These are phyloP conservation scores for Sebastes cheni DNA, from an alignment of 2,797 vertebrate species.

Conservation along the genomic window DNA sequence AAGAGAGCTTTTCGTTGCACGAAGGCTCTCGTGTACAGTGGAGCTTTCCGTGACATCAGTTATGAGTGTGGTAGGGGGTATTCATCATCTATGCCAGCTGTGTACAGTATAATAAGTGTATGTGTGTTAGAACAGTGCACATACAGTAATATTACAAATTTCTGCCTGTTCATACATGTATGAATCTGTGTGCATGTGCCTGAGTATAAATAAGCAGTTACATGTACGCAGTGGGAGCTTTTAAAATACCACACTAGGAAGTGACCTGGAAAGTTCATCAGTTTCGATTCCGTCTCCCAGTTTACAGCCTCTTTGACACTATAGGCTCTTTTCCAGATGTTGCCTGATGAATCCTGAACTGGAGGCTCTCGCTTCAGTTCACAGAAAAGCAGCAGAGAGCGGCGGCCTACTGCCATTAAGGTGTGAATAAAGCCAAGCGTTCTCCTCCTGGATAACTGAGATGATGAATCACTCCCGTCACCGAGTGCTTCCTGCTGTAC, in stretches of 20 bases:
- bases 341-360: constrained; percentile 10
- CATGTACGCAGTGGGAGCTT: background rate
- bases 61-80: background rate
- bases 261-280: constrained; percentile 62
- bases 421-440: constrained; percentile 37
- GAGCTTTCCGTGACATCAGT: constrained; percentile 35
- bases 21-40: constrained; percentile 12
- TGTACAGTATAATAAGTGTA: background rate
- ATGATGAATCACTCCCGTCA: constrained; percentile 72
- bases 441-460: constrained; percentile 25
- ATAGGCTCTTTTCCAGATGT: constrained; percentile 65
- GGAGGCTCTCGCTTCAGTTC: background rate
- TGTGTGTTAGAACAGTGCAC: background rate
- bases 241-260: constrained; percentile 15
- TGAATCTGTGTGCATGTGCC: background rate
- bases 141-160: background rate
- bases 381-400: background rate
- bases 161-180: background rate
- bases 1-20: constrained; percentile 27
- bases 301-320: constrained; percentile 42
- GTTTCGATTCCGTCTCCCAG: constrained; percentile 13
- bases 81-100: constrained; percentile 15
- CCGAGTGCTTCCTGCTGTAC: constrained; percentile 29
- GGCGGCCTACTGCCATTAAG: constrained; percentile 2
- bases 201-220: background rate